A percentile compares a stretch with the other conserved stretches of the same genome.
Conservation (phyloP, 2,113 vertebrate genomes). For the Pica pica region DNA sequence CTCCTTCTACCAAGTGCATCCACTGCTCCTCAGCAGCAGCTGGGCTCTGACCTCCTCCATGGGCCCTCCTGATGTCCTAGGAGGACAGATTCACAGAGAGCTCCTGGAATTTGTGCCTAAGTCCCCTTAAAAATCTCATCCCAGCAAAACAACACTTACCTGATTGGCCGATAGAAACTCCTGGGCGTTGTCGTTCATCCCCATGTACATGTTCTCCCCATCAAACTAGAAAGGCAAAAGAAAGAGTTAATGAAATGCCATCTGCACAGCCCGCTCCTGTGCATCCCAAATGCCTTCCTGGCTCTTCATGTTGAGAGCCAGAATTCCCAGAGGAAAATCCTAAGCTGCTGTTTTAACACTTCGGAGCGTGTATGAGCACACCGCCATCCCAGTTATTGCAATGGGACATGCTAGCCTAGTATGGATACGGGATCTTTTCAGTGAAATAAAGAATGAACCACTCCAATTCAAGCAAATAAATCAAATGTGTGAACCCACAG, state of each 20-base stretch:
- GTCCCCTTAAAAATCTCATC: neutral
- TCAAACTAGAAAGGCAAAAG: slow-evolving; percentile 88
- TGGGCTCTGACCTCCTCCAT: neutral
- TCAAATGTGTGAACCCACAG: neutral
- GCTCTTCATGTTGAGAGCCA: neutral
- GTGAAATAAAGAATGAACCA: neutral
- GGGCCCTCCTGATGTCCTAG: neutral
- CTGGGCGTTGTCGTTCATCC: slow-evolving; percentile 94
- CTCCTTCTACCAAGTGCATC: rapidly evolving
- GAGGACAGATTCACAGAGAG: neutral
- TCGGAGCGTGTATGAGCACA: neutral
- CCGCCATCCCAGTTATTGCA: rapidly evolving
- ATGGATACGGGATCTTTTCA: neutral
- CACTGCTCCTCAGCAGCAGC: rapidly evolving
- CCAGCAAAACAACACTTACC: slow-evolving; percentile 71
- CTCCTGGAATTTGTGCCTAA: neutral
- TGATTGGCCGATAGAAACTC: slow-evolving; percentile 94
- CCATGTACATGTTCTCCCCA: slow-evolving; percentile 98
- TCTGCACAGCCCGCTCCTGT: neutral
- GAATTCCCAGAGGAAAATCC: neutral
- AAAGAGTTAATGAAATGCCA: slow-evolving; percentile 32
- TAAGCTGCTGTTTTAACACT: neutral
- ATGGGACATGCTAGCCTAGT: rapidly evolving
- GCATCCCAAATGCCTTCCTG: neutral
- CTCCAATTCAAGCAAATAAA: neutral